phyloP scores from a whole-genome alignment of 2,888 invertebrate genomes.

The Parasteatoda lunata region DNA sequence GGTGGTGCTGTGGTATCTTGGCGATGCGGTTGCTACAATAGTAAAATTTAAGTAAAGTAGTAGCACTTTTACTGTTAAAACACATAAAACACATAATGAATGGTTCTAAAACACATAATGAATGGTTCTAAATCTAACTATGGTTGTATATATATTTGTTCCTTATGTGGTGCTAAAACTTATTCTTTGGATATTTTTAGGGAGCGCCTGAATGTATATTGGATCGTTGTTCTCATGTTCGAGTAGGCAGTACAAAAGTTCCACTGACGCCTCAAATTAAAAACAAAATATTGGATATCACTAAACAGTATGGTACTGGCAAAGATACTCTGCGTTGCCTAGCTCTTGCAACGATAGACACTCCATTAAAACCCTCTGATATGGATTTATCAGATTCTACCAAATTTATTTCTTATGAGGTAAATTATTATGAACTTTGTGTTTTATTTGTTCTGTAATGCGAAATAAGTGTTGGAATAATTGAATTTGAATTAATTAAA shows the following conservation, averaged over 20 bases:
- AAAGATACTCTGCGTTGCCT: constrained; percentile 97
- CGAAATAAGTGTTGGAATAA: no score
- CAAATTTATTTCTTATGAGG: constrained; percentile 98
- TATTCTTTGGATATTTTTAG: constrained; percentile 72
- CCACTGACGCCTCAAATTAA: constrained; percentile 92
- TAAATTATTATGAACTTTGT: constrained; percentile 72
- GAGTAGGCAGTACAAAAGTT: constrained; percentile 92
- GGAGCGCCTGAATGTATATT: constrained; percentile 99
- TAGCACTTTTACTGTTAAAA: no score
- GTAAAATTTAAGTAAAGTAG: no score
- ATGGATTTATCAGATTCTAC: constrained; percentile 97
- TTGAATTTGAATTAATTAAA: no score
- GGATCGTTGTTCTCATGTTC: constrained; percentile 96
- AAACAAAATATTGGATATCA: constrained; percentile 93
- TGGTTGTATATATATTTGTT: no score
- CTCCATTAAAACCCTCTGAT: constrained; percentile 92
- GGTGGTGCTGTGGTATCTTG: no score
- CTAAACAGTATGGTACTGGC: constrained; percentile 96
- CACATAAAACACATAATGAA: no score
- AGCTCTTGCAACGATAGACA: constrained; percentile 95
- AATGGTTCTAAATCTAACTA: no score
- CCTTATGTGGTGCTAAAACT: no score
- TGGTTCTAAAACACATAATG: no score
- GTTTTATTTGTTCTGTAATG: neutral
- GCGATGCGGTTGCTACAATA: no score